Percentiles rank a stretch among this genome's conserved stretches.
phyloP scores from a whole-genome alignment of 2,113 vertebrate genomes.

The Amphilophus citrinellus region DNA sequence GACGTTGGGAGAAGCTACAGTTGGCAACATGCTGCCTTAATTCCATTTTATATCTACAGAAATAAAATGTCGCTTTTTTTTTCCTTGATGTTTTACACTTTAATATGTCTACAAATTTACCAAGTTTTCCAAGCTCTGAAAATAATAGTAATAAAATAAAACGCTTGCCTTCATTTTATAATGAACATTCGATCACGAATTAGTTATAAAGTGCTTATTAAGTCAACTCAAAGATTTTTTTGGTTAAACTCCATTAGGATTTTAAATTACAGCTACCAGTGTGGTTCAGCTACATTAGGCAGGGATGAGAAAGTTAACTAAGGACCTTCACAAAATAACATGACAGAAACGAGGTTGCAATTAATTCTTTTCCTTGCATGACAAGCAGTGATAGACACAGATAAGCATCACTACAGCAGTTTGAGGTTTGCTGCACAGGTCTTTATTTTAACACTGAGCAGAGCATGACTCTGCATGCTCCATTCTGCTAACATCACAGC shows the following conservation, averaged over 20 bases:
- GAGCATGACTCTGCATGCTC: background rate
- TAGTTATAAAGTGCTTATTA: background rate
- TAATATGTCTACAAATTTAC: background rate
- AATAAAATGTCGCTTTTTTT: background rate
- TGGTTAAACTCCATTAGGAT: background rate
- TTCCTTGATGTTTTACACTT: background rate
- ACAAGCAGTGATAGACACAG: background rate
- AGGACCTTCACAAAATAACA: background rate
- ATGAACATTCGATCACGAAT: background rate
- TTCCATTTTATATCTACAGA: background rate
- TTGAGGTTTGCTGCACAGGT: background rate
- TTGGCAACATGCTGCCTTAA: background rate
- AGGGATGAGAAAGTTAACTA: background rate
- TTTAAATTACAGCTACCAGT: background rate
- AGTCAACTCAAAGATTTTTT: background rate
- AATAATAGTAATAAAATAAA: background rate
- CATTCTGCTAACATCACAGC: background rate
- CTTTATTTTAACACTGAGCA: background rate
- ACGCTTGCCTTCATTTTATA: background rate
- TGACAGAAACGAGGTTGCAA: fast-evolving
- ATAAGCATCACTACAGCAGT: background rate
- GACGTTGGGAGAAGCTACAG: background rate
- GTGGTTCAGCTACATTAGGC: background rate
- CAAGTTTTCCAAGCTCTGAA: background rate
- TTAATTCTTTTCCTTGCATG: background rate